Percentiles rank a stretch among this genome's conserved stretches.
Conservation (phyloP, 2,113 vertebrate genomes). For the Drymodes brunneopygia region DNA sequence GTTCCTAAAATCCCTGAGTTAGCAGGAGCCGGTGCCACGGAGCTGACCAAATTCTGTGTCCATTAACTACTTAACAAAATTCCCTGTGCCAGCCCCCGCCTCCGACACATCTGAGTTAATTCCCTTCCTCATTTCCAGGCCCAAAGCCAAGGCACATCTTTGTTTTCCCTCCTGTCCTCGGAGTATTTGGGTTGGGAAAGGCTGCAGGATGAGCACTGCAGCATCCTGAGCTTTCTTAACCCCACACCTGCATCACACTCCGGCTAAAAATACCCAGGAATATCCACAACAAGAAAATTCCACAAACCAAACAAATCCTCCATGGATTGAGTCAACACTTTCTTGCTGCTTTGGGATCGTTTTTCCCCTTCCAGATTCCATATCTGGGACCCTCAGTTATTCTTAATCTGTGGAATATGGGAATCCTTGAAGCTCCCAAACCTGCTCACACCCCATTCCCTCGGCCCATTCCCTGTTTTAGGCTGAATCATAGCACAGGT, state of each 20-base stretch:
- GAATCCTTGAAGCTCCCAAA: background rate
- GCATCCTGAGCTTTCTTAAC: background rate
- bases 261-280: background rate
- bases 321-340: accelerated
- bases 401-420: background rate
- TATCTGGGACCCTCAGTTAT: background rate
- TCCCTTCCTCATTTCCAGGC: background rate
- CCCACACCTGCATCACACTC: background rate
- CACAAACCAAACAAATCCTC: background rate
- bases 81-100: background rate
- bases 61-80: constrained; percentile 53
- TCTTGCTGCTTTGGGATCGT: background rate
- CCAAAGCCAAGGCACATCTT: constrained; percentile 17
- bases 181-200: background rate
- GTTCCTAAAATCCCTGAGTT: background rate
- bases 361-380: background rate
- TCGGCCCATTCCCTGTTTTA: background rate
- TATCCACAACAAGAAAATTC: background rate
- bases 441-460: accelerated
- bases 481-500: background rate
- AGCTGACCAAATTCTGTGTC: background rate
- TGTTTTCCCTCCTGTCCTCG: background rate
- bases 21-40: background rate
- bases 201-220: background rate
- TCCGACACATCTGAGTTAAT: background rate